These are phyloP conservation scores for Hydrolagus affinis DNA, from an alignment of 2,113 vertebrate species.

Conservation along the genomic window DNA sequence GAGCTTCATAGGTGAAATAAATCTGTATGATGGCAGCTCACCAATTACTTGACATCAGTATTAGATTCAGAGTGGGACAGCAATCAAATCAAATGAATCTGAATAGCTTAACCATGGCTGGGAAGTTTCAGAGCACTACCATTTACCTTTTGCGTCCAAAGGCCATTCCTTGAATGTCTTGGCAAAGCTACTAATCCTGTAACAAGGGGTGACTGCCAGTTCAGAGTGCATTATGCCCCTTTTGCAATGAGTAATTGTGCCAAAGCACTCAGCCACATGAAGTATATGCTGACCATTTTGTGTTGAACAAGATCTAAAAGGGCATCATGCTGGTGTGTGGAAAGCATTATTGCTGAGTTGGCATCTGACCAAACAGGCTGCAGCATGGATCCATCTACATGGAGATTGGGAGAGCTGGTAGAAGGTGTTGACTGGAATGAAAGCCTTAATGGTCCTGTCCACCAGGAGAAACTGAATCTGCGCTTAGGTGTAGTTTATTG, in stretches of 20 bases:
- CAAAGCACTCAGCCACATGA: not conserved
- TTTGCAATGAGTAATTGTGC: not conserved
- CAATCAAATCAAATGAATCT: not conserved
- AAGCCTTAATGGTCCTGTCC: too few species aligned
- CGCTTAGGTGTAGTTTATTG: too few species aligned
- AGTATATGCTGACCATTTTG: conserved; percentile 29
- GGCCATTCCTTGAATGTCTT: not conserved
- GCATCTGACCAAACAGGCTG: too few species aligned
- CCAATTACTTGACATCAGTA: not conserved
- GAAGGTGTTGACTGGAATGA: too few species aligned
- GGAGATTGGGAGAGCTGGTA: too few species aligned
- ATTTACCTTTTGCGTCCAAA: not conserved
- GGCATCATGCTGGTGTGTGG: too few species aligned
- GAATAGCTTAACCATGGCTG: not conserved
- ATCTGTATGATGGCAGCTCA: not conserved
- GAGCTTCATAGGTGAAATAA: not conserved
- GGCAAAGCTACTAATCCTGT: not conserved
- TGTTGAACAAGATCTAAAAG: too few species aligned
- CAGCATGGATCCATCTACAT: too few species aligned
- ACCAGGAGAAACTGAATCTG: too few species aligned
- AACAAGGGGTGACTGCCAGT: not conserved
- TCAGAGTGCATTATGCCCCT: not conserved
- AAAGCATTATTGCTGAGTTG: too few species aligned
- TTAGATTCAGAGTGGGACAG: not conserved
- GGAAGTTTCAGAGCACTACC: not conserved